phyloP scores from a whole-genome alignment of 1,140 invertebrate genomes.

The Aradophagus sp. region DNA sequence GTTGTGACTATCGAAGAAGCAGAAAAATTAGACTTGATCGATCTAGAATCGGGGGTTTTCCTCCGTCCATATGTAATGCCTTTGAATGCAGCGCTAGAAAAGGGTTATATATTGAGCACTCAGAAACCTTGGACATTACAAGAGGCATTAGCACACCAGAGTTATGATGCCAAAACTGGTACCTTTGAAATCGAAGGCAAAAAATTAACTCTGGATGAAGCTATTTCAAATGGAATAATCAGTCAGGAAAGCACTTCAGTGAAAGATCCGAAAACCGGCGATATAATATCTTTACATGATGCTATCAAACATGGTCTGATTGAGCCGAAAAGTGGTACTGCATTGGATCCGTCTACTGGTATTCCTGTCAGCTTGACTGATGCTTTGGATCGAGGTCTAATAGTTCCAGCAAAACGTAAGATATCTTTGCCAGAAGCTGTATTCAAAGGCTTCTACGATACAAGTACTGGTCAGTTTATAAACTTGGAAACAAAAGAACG shows the following conservation, averaged over 20 bases:
- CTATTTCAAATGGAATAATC: constrained; percentile 83
- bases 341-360: constrained; percentile 84
- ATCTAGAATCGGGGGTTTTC: constrained; percentile 81
- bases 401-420: constrained; percentile 86
- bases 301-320: constrained; percentile 88
- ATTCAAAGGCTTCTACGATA: constrained; percentile 88
- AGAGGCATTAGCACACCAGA: constrained; percentile 88
- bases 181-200: constrained; percentile 84
- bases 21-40: constrained; percentile 80
- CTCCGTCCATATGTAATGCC: constrained; percentile 80
- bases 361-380: constrained; percentile 85
- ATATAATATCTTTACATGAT: constrained; percentile 86
- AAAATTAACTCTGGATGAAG: constrained; percentile 85
- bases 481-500: constrained; percentile 83
- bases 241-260: constrained; percentile 87
- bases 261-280: constrained; percentile 84
- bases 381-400: constrained; percentile 86
- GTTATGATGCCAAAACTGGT: constrained; percentile 86
- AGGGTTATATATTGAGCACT: constrained; percentile 84
- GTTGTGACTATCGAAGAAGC: constrained; percentile 82
- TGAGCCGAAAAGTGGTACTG: constrained; percentile 85
- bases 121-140: constrained; percentile 87
- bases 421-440: constrained; percentile 90
- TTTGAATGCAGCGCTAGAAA: constrained; percentile 84
- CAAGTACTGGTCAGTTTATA: constrained; percentile 82